Evolutionary conservation across 64 coral and sea anemone species (phyloP).

Genomic region (Stichodactyla mertensii): DNA sequence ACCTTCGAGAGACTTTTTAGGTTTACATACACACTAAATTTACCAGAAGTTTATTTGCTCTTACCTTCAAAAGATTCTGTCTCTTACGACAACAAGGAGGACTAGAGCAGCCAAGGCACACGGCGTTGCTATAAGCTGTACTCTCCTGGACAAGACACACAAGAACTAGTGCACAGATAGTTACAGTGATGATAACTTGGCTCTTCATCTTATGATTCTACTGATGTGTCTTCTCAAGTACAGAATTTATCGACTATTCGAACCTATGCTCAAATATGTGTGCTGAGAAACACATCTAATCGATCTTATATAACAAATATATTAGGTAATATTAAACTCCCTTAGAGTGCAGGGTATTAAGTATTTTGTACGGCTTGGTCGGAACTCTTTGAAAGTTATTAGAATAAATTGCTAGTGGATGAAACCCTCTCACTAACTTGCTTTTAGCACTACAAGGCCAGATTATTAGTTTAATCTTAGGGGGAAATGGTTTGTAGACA

Average conservation of each 20-base stretch:
- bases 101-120: background rate
- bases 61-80: background rate
- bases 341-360: background rate
- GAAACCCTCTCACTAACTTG: background rate
- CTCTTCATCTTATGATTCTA: background rate
- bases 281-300: background rate
- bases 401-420: background rate
- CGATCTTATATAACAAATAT: background rate
- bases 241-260: background rate
- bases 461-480: background rate
- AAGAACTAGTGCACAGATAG: background rate
- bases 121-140: background rate
- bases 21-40: background rate
- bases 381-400: slow-evolving; percentile 12
- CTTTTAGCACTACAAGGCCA: background rate
- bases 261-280: background rate
- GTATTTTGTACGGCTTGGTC: background rate
- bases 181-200: background rate
- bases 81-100: slow-evolving; percentile 9
- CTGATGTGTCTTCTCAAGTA: background rate
- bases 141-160: slow-evolving; percentile 1
- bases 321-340: slow-evolving; percentile 7
- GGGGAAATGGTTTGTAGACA: background rate
- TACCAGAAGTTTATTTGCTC: background rate
- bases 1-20: too few relatives aligned